phyloP scores from a whole-genome alignment of 2,113 vertebrate species.

The Tapirus terrestris region DNA sequence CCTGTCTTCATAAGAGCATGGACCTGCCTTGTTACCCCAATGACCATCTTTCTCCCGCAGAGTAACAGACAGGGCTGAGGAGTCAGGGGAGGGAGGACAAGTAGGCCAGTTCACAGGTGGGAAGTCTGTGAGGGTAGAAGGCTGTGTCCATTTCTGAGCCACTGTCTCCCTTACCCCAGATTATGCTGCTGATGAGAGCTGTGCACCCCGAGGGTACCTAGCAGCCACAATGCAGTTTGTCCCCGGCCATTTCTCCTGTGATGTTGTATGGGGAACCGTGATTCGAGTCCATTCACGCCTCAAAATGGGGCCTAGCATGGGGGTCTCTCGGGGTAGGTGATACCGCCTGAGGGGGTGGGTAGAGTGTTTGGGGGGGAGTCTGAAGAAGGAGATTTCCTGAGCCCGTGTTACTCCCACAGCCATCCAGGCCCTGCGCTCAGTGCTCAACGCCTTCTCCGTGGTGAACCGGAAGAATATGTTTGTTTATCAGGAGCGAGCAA shows the following conservation, averaged over 20 bases:
- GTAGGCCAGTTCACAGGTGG: not conserved
- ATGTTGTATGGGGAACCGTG: conserved; percentile 96
- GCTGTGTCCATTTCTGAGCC: not conserved
- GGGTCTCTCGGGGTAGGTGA: conserved; percentile 93
- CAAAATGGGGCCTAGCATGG: conserved; percentile 99
- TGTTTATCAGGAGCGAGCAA: conserved; percentile 97
- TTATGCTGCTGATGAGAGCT: conserved; percentile 95
- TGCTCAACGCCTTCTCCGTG: conserved; percentile 97
- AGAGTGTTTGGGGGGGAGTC: not conserved
- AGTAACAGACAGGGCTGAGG: not conserved
- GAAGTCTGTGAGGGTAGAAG: not conserved
- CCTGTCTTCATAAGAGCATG: not conserved
- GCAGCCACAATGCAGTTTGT: conserved; percentile 99
- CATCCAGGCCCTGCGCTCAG: conserved; percentile 96
- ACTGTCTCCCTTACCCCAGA: conserved; percentile 82
- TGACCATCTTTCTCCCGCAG: not conserved
- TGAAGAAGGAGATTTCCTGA: not conserved
- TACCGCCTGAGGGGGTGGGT: not conserved
- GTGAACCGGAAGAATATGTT: conserved; percentile 99
- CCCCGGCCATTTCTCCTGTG: conserved; percentile 97
- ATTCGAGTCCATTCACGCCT: conserved; percentile 98
- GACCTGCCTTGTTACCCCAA: not conserved
- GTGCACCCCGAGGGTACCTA: conserved; percentile 95
- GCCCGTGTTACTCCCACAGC: conserved; percentile 83
- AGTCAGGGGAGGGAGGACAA: not conserved